These are phyloP conservation scores for Scrobipalpa atriplicella DNA, from an alignment of 2,888 invertebrate genomes.

Conservation along the genomic window DNA sequence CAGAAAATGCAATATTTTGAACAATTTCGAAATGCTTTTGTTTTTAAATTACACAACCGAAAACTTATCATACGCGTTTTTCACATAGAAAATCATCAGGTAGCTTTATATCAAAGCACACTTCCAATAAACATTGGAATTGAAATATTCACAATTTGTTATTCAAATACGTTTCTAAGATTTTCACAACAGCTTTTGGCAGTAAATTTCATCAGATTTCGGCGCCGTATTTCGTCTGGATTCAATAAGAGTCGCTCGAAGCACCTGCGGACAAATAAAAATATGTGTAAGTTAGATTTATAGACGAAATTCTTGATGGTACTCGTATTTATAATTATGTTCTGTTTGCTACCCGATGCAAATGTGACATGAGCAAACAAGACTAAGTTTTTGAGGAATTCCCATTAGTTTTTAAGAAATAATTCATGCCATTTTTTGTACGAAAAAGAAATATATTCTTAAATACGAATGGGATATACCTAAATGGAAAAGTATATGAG, in stretches of 20 bases:
- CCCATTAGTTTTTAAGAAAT: no score
- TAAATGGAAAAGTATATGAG: no score
- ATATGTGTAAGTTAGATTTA: neutral
- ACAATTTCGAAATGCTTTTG: no score
- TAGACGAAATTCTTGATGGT: neutral
- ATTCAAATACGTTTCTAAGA: neutral
- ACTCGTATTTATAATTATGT: no score
- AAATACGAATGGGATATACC: no score
- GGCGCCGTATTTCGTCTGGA: constrained; percentile 2
- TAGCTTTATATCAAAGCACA: neutral
- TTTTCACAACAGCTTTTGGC: constrained; percentile 8
- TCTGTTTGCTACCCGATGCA: no score
- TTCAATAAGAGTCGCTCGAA: neutral
- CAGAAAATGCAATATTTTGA: no score
- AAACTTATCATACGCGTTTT: neutral
- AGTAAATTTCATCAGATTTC: neutral
- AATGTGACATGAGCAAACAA: no score
- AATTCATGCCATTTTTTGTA: no score
- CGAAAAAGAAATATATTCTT: no score
- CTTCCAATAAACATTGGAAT: neutral
- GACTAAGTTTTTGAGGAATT: no score
- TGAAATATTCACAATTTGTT: neutral
- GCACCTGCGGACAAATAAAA: constrained; percentile 7
- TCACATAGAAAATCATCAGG: neutral
- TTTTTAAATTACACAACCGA: neutral